Percentiles rank a stretch among this genome's conserved stretches.
Evolutionary conservation across 2,888 invertebrate genomes (phyloP).

Genomic region (Xylophagus ater): DNA sequence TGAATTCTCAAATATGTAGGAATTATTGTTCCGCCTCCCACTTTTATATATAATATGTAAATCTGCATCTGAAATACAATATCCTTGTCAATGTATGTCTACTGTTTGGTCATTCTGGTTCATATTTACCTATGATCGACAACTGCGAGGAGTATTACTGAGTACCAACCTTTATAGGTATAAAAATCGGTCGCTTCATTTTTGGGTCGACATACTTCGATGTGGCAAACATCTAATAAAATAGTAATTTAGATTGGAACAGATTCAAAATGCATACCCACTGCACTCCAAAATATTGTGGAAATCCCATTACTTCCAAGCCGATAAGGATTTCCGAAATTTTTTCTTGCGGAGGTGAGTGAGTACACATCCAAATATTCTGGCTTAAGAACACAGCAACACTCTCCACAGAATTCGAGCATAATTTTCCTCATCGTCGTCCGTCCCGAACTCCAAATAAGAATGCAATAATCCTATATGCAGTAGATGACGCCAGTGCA

Average conservation of each 20-base stretch:
- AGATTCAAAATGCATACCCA: no score
- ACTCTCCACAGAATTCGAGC: neutral
- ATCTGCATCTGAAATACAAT: no score
- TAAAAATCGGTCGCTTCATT: conserved; percentile 5
- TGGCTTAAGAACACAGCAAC: neutral
- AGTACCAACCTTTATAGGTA: conserved; percentile 9
- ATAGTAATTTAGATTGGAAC: no score
- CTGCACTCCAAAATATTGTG: neutral
- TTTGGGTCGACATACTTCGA: conserved; percentile 7
- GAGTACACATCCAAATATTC: neutral
- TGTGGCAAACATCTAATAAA: no score
- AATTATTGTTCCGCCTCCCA: conserved; percentile 9
- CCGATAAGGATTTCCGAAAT: neutral
- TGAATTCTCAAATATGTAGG: conserved; percentile 13
- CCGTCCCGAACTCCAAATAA: conserved; percentile 5
- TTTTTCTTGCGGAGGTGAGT: neutral
- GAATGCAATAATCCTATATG: conserved; percentile 4
- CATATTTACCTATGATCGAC: no score
- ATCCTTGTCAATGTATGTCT: no score
- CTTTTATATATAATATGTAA: no score
- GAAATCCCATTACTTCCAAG: neutral
- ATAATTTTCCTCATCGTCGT: conserved; percentile 5
- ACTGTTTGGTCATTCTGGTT: no score
- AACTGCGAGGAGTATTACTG: no score
- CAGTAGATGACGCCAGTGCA: neutral